phyloP scores from a whole-genome alignment of 1,140 invertebrate species.

The Reticulitermes speratus region DNA sequence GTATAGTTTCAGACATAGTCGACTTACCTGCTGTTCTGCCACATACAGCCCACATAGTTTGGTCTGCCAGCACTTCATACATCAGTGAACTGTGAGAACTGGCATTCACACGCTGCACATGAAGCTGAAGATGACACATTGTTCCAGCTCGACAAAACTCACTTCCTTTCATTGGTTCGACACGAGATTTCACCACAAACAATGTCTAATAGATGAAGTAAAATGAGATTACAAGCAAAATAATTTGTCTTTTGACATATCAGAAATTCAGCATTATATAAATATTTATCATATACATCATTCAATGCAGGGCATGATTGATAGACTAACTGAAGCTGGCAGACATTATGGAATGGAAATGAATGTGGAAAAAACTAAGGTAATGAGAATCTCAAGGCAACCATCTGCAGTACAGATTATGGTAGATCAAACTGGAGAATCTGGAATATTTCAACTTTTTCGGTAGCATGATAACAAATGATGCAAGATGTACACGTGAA shows the following conservation, averaged over 20 bases:
- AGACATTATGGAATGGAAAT: no score
- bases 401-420: no score
- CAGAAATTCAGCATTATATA: not conserved
- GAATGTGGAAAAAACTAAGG: no score
- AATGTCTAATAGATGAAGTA: slow-evolving; percentile 64
- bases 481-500: no score
- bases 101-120: slow-evolving; percentile 57
- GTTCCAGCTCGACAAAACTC: slow-evolving; percentile 87
- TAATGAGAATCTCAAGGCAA: no score
- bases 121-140: slow-evolving; percentile 81
- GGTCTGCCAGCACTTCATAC: slow-evolving; percentile 91
- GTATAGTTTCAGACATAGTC: no score
- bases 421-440: no score
- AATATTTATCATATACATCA: not conserved
- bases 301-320: no score
- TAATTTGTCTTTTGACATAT: not conserved
- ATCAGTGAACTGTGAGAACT: slow-evolving; percentile 63
- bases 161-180: slow-evolving; percentile 77
- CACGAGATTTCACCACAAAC: slow-evolving; percentile 75
- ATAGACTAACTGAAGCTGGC: no score
- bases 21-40: slow-evolving; percentile 73
- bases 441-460: no score
- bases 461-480: no score
- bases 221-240: slow-evolving; percentile 34
- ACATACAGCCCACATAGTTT: slow-evolving; percentile 89